Evolutionary conservation across 1,140 invertebrate genomes (phyloP), one percentile per base, ranked within the genome.

Genomic region (Gonatopus flavifemur): DNA sequence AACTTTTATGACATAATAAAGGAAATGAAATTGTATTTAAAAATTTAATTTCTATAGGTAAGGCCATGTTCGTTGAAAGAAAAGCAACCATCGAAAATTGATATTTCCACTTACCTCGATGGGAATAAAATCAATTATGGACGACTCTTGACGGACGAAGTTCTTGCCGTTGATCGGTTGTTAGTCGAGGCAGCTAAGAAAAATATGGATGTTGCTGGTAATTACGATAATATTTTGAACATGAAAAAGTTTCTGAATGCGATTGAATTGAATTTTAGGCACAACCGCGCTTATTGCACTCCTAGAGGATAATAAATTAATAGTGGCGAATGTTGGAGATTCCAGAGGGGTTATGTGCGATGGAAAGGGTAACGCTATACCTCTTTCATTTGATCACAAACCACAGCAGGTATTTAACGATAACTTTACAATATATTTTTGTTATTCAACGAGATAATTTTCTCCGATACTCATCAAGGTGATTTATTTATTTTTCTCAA

Each of bases 291-390:
- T 98, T 12, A 88, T 98, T 53, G 94, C 93, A 24, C 72, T 96
- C 15, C 74, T 95, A 50, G 88, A 94, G 73, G 86, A 86, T 21
- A 86, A 86, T 57, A 83, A 85, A 58, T 72, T 98, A 36, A 88
- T 92, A 52, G 93, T 98, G 19, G 94, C 94, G 6, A 98, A 98
- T 84, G 93, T 98, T 20, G 95, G 95, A 7, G 95, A 98, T 74
- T 97, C 94, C 0, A 80, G 95, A 59, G 95, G 93, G 28, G 93
- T 98, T 0, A 92, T 97, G 86, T 96, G 91, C 78, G 93, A 96
- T 78, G 83, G 82, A 31, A 86, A 89, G 69, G 93, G 93, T 12
- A 90, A 89, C 73, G 88, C 88, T 4, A 92, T 97, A 55, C 93
- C 94, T 37, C 80, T 98, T 7, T 96, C 94, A 10, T 94, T 94